Base-by-base conservation (phyloP, 2,797 vertebrate species). In the Brachyalestes nurse region DNA sequence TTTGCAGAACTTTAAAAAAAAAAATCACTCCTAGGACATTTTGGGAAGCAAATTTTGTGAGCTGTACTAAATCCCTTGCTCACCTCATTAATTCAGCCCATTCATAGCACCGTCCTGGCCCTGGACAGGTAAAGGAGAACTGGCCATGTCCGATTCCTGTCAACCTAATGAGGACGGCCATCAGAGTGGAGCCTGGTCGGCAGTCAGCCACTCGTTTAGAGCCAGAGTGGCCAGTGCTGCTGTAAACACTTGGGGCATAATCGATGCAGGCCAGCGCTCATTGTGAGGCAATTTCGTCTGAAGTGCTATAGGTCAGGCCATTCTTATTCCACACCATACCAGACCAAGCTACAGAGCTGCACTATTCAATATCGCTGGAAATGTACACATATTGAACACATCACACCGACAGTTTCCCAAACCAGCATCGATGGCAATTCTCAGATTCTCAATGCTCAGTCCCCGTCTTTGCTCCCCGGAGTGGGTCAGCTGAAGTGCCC, bases 351-450 rank as follows among this genome's bases (percentile, higher is more conserved):
- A 85, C 77, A 89, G 84, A 85, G 83, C 83, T 76, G 81, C 83
- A 82, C 85, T 74, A 82, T 88, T 89, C 88, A 85, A 86, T 88
- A 90, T 88, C 80, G 72, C 85, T 75, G 83, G 83, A 88, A 89
- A 88, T 88, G 84, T 86, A 87, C 87, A 87, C 86, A 88, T 89
- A 88, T 89, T 88, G 88, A 90, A 86, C 87, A 77, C 79, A 83
- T 85, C 71, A 84, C 80, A 72, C 64, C 42, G 76, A 72, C 84
- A 38, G 58, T 82, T 85, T 83, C 72, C 72, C 82, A 86, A 86
- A 86, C 82, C 81, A 81, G 77, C 81, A 79, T 88, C 80, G 81
- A 75, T 85, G 83, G 80, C 78, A 75, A 70, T 82, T 84, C 77
- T 78, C 71, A 71, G 74, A 81, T 79, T 79, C 28, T 28, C 28